phyloP scores from a whole-genome alignment of 2,797 vertebrate species.

The Lacerta agilis region DNA sequence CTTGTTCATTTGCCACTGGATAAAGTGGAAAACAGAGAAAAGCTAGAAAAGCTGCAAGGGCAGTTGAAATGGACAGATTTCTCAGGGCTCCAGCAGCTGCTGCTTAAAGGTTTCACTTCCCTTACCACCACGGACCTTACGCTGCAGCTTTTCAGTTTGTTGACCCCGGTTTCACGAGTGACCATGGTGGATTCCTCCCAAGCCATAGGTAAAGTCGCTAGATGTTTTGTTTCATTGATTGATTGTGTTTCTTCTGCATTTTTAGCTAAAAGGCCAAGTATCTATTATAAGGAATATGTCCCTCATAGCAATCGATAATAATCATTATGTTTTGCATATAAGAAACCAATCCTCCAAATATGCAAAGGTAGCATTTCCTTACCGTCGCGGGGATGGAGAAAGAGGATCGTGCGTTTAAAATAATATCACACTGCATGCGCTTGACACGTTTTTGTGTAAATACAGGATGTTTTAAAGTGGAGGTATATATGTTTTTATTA shows the following conservation, averaged over 20 bases:
- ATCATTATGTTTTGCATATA: not conserved
- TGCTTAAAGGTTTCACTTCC: slow-evolving; percentile 97
- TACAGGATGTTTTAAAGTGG: not conserved
- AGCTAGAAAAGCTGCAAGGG: slow-evolving; percentile 96
- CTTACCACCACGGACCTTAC: slow-evolving; percentile 94
- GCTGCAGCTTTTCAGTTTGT: slow-evolving; percentile 94
- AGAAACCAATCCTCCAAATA: slow-evolving; percentile 8
- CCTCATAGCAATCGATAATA: not conserved
- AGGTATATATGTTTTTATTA: not conserved
- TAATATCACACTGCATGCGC: slow-evolving; percentile 3
- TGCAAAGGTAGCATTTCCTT: not conserved
- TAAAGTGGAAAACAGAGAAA: slow-evolving; percentile 94
- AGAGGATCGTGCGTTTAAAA: not conserved
- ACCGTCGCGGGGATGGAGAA: not conserved
- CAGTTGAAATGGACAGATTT: slow-evolving; percentile 97
- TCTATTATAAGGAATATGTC: not conserved
- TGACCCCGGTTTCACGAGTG: slow-evolving; percentile 94
- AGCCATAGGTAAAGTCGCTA: slow-evolving; percentile 85
- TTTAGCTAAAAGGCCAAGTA: not conserved
- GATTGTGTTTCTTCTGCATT: not conserved
- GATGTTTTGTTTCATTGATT: not conserved
- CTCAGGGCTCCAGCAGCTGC: slow-evolving; percentile 94
- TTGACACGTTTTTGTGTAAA: slow-evolving; percentile 1
- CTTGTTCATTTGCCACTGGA: slow-evolving; percentile 92
- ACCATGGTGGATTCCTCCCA: slow-evolving; percentile 96